Evolutionary conservation across 2,888 invertebrate genomes (phyloP), one percentile per base, ranked within the genome.

Genomic region (Torymus tubicola): DNA sequence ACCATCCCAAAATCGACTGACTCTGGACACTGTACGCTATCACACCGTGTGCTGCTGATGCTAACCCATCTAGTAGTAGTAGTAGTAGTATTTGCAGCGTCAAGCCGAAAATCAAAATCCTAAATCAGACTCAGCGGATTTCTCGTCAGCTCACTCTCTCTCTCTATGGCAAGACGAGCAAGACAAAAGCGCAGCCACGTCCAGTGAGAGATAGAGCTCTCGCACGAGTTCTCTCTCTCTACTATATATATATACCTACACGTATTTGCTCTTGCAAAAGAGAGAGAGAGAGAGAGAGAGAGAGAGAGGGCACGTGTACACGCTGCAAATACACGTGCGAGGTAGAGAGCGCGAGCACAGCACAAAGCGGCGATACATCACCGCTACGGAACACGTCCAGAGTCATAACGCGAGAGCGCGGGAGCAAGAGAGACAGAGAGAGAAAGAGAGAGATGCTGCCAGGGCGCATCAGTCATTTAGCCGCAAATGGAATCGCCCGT

Each of bases 381-480:
- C 86, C 57, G 63, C 14, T 31, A 11, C 42, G n/a, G 84, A 85
- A 82, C 86, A 86, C 86, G 89, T 89, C 87, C 87, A 86, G 85
- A 87, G 87, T 87, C 87, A 87, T 87, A 87, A 86, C 86, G 86
- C 85, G 85, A 83, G 85, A 81, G 84, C 53, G 53, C 53, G n/a
- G 31, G 14, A 11, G 24, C 21, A 16, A 21, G 63, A n/a, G n/a
- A n/a, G n/a, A n/a, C n/a, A 52, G 13, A 55, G 31, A 31, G 31
- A 31, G 31, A 31, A 4, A 31, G 31, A 31, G 31, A 31, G 31
- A 14, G 81, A 85, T 31, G 31, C 85, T 86, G 85, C 85, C 76
- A 73, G 73, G 84, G 83, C 85, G 86, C 88, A 89, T 89, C 89
- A 88, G 88, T 89, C 89, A 89, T 89, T 89, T 88, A 89, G 87